Evolutionary conservation across 2,888 invertebrate genomes (phyloP), one percentile per base, ranked within the genome.

Genomic region (Actias luna): DNA sequence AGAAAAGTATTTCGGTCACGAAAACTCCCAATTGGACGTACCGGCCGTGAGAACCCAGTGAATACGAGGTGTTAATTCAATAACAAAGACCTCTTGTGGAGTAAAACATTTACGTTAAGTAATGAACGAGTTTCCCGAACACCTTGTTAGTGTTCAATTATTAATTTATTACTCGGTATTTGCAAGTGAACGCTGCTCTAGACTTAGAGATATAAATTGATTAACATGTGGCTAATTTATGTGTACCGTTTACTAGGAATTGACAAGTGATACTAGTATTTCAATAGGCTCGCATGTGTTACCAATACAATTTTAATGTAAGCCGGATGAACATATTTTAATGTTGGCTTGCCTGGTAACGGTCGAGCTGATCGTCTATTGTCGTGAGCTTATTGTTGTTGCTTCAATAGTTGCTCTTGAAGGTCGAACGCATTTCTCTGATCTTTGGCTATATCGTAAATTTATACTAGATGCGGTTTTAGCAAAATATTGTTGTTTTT

Each of bases 71-170:
- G 88, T 70, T 89, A 89, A 89, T 86, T 85, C 74, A 68, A 73
- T 74, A 87, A 89, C 89, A 89, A 87, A 78, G 85, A 71, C 63
- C 64, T 66, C 64, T 74, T 87, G 81, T 83, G 67, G 71, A 75
- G 65, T 61, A 68, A 70, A 70, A 71, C 67, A 69, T 69, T 73
- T 69, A 66, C 67, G 69, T 76, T 71, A 72, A 80, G 76, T 86
- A 85, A 85, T 79, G 82, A 86, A 69, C 78, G 69, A 82, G 80
- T 84, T 87, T 81, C 78, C 75, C 82, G 76, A 85, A 82, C 76
- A 72, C 64, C 82, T 85, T 81, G 79, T 88, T 87, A 87, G 85
- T 77, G 68, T 52, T 68, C 67, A 69, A 76, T 79, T 80, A 85
- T 81, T 85, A 87, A 86, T 87, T 87, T 82, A 84, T 75, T 79